Evolutionary conservation across 1,140 invertebrate genomes (phyloP).

Genomic region (Venturia canescens): DNA sequence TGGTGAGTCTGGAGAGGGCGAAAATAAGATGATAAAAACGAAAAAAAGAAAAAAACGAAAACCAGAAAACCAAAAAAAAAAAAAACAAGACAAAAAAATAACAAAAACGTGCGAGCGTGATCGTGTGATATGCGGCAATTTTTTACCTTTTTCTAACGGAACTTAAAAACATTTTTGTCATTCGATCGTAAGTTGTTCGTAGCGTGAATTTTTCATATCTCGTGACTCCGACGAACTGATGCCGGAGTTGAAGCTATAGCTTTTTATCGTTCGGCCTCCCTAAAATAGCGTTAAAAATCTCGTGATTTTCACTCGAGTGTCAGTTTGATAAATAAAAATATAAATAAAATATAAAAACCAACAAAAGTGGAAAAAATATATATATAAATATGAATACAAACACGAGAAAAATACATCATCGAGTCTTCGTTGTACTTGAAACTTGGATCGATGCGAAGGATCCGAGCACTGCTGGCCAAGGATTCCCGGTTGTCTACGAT

Average conservation of each 20-base stretch:
- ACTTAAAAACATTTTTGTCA: slow-evolving; percentile 53
- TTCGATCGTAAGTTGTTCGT: slow-evolving; percentile 54
- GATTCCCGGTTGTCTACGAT: background rate
- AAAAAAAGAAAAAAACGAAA: slow-evolving; percentile 36
- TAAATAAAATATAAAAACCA: background rate
- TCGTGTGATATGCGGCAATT: slow-evolving; percentile 49
- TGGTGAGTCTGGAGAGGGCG: background rate
- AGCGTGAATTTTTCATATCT: slow-evolving; percentile 51
- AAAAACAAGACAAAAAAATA: slow-evolving; percentile 42
- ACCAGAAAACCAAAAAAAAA: slow-evolving; percentile 1
- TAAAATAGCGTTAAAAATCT: slow-evolving; percentile 34
- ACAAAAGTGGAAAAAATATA: slow-evolving; percentile 16
- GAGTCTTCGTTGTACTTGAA: slow-evolving; percentile 12
- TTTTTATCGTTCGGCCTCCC: slow-evolving; percentile 48
- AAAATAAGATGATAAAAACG: background rate
- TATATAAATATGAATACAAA: background rate
- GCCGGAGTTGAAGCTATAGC: slow-evolving; percentile 41
- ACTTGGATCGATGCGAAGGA: slow-evolving; percentile 12
- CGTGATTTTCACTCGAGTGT: slow-evolving; percentile 25
- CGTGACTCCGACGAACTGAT: slow-evolving; percentile 35
- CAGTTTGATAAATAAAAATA: slow-evolving; percentile 21
- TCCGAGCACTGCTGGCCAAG: slow-evolving; percentile 22
- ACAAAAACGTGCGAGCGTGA: slow-evolving; percentile 51
- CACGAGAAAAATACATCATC: slow-evolving; percentile 5
- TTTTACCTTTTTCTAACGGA: slow-evolving; percentile 57